Conservation (phyloP, 2,888 invertebrate species). For the Nemotelus pantherinus region DNA sequence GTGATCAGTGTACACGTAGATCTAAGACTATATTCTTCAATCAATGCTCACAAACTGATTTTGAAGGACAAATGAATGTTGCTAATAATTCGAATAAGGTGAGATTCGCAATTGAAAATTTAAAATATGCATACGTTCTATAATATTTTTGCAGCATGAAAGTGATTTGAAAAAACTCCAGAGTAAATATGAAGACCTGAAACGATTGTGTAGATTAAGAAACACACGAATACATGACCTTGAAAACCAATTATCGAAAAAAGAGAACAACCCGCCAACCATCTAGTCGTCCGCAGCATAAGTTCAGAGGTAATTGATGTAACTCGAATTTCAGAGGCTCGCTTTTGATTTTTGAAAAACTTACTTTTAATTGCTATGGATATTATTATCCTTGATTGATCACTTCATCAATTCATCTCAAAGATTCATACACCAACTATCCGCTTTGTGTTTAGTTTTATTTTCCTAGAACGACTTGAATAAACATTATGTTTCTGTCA, state of each 20-base stretch:
- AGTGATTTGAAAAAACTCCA: conserved; percentile 50
- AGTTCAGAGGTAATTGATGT: no score
- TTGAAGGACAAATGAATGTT: neutral
- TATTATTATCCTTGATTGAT: no score
- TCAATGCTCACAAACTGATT: conserved; percentile 42
- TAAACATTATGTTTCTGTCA: no score
- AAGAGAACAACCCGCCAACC: conserved; percentile 33
- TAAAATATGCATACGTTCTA: neutral
- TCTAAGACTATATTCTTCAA: conserved; percentile 1
- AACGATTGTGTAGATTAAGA: conserved; percentile 58
- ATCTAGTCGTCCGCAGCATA: neutral
- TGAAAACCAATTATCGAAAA: conserved; percentile 52
- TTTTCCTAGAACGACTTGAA: no score
- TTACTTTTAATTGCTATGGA: no score
- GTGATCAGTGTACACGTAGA: conserved; percentile 49
- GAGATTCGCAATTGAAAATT: no score
- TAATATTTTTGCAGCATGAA: neutral
- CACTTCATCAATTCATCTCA: no score
- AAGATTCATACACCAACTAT: no score
- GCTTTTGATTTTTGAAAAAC: no score
- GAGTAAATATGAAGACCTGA: conserved; percentile 57
- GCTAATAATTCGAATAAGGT: neutral
- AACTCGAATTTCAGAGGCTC: no score
- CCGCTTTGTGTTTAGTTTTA: no score
- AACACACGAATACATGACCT: conserved; percentile 56